Evolutionary conservation across 2,797 vertebrate genomes (phyloP), one percentile per base, ranked within the genome.

Genomic region (Sebastes vulpes): DNA sequence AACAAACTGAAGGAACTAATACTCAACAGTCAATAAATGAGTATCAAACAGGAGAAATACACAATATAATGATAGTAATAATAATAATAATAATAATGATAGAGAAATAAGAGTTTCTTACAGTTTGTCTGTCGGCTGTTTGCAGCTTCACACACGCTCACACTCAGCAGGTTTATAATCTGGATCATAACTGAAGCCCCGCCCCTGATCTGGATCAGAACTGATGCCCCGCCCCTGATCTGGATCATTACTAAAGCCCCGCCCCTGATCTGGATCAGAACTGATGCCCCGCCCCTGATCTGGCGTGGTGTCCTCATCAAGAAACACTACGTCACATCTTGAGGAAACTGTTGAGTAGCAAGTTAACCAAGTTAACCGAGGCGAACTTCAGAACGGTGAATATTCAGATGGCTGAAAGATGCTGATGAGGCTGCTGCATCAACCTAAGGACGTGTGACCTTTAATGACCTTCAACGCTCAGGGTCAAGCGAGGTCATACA

Each of bases 81-180:
- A 1, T 32, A 31, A 29, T 29, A 4, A 31, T 38, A 38, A 38
- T 16, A 2, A n/a, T n/a, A 4, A 56, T 16, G 38, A 63, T 3
- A 38, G 12, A 42, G 21, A 63, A 63, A 25, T 9, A 16, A 63
- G 9, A 25, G 32, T 25, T 63, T 38, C 75, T 77, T 64, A 77
- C 75, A 65, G 75, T 70, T 70, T 77, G 67, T 53, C 31, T 26
- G 38, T 29, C 2, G 32, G 48, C 12, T 20, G 50, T 48, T 25
- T 31, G 25, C 23, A 64, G 66, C 58, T 21, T 69, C 57, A 56
- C 72, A 31, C 61, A 53, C 58, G 9, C 46, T 21, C 46, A 60
- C 73, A 68, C 58, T 57, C 68, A 65, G 54, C 60, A 66, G 69
- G 8, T 63, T 73, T 67, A 73, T 61, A 60, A 74, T 48, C 71